These are phyloP conservation scores for Schrankia costaestrigalis DNA, from an alignment of 2,888 invertebrate species.

Conservation along the genomic window DNA sequence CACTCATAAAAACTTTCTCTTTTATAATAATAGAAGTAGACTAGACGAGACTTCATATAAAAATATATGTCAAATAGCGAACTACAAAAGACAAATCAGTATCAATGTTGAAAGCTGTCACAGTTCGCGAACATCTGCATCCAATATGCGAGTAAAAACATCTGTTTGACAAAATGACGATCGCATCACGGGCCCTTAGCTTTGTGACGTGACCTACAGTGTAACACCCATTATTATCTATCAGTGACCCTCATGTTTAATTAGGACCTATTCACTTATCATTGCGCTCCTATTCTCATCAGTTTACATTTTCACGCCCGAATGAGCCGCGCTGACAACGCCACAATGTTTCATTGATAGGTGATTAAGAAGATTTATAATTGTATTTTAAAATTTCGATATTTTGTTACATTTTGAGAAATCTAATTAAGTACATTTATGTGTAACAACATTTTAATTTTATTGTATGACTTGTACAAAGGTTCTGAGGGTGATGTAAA, in stretches of 20 bases:
- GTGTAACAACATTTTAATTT: constrained; percentile 7
- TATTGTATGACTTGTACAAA: too few species aligned
- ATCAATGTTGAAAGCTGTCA: constrained; percentile 46
- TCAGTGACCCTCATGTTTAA: constrained; percentile 59
- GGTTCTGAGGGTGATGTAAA: too few species aligned
- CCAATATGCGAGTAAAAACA: constrained; percentile 61
- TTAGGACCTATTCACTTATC: constrained; percentile 74
- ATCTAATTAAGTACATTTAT: constrained; percentile 39
- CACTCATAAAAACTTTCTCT: too few species aligned
- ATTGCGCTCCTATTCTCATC: constrained; percentile 62
- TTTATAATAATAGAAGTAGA: too few species aligned
- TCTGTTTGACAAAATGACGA: constrained; percentile 55
- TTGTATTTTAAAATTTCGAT: too few species aligned
- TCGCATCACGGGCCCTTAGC: constrained; percentile 45
- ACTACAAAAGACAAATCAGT: constrained; percentile 37
- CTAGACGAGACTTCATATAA: too few species aligned
- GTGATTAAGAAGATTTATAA: too few species aligned
- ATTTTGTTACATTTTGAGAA: too few species aligned
- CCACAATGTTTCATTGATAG: constrained; percentile 51
- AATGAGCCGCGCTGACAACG: constrained; percentile 46
- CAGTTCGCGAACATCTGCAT: constrained; percentile 61
- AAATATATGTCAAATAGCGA: constrained; percentile 22
- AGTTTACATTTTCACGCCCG: constrained; percentile 60
- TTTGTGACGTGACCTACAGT: constrained; percentile 59
- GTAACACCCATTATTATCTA: constrained; percentile 51